phyloP scores from a whole-genome alignment of 2,888 invertebrate species.

The Argyresthia goedartella region DNA sequence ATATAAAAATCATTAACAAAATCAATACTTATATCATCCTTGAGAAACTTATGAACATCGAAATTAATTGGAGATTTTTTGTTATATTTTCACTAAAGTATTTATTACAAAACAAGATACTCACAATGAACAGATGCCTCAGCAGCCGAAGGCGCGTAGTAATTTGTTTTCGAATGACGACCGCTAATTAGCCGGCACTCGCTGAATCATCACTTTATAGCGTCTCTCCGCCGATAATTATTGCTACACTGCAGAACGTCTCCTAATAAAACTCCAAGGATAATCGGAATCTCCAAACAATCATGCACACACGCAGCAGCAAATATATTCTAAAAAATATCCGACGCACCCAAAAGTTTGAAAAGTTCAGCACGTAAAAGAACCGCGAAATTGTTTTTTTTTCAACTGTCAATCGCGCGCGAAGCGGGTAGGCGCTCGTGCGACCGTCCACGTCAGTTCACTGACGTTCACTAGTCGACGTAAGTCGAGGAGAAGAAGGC shows the following conservation, averaged over 20 bases:
- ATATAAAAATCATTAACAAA: no score
- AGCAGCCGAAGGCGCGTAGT: slow-evolving; percentile 17
- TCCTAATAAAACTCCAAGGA: slow-evolving; percentile 21
- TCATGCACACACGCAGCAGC: background rate
- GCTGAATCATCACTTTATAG: slow-evolving; percentile 69
- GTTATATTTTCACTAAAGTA: no score
- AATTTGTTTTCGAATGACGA: slow-evolving; percentile 59
- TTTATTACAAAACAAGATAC: slow-evolving; percentile 18
- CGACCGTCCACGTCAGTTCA: slow-evolving; percentile 61
- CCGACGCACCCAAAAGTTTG: slow-evolving; percentile 51
- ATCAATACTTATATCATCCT: no score
- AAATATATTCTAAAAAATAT: slow-evolving; percentile 13
- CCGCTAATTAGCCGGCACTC: slow-evolving; percentile 63
- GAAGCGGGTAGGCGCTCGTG: slow-evolving; percentile 31
- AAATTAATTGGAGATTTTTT: no score
- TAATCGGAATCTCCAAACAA: background rate
- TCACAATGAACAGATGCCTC: slow-evolving; percentile 40
- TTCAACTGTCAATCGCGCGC: slow-evolving; percentile 43
- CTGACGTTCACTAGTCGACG: slow-evolving; percentile 66
- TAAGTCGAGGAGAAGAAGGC: slow-evolving; percentile 69
- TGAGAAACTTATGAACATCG: no score
- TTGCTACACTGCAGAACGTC: slow-evolving; percentile 40
- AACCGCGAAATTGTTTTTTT: slow-evolving; percentile 60
- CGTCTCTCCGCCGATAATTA: slow-evolving; percentile 56
- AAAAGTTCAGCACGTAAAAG: slow-evolving; percentile 38